phyloP scores from a whole-genome alignment of 1,140 invertebrate genomes.

The Ips nitidus region DNA sequence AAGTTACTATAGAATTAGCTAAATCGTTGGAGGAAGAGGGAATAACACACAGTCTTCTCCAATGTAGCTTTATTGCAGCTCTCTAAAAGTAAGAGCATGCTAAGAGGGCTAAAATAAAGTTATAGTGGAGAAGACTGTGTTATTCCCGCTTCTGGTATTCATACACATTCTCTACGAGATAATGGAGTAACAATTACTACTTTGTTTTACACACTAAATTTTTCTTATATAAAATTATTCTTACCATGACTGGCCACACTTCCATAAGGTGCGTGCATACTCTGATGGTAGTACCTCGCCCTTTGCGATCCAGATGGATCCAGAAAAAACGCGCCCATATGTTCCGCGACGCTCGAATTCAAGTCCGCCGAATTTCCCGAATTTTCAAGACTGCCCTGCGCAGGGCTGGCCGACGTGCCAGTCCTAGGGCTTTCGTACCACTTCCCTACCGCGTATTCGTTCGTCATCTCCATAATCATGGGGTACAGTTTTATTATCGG shows the following conservation, averaged over 20 bases:
- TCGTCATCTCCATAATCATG: slow-evolving; percentile 55
- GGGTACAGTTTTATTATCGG: slow-evolving; percentile 41
- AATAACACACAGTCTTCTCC: too few species aligned
- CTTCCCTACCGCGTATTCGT: slow-evolving; percentile 49
- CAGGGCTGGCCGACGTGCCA: slow-evolving; percentile 50
- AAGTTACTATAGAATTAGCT: too few species aligned
- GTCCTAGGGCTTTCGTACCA: slow-evolving; percentile 53
- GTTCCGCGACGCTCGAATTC: slow-evolving; percentile 51
- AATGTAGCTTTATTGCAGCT: too few species aligned
- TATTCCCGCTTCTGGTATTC: too few species aligned
- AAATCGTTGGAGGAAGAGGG: too few species aligned
- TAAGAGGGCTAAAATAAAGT: too few species aligned
- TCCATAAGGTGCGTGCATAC: slow-evolving; percentile 53
- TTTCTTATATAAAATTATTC: slow-evolving; percentile 13
- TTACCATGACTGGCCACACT: slow-evolving; percentile 51
- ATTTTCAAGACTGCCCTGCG: slow-evolving; percentile 46
- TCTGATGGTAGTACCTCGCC: slow-evolving; percentile 52
- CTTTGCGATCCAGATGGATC: slow-evolving; percentile 50
- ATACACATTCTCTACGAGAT: too few species aligned
- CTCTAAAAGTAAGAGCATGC: too few species aligned
- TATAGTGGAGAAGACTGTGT: too few species aligned
- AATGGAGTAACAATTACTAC: too few species aligned
- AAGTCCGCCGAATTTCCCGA: slow-evolving; percentile 42
- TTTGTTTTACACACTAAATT: too few species aligned
- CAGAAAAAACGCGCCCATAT: slow-evolving; percentile 52